Evolutionary conservation across 2,888 invertebrate genomes (phyloP).

Genomic region (Microplitis manilae): DNA sequence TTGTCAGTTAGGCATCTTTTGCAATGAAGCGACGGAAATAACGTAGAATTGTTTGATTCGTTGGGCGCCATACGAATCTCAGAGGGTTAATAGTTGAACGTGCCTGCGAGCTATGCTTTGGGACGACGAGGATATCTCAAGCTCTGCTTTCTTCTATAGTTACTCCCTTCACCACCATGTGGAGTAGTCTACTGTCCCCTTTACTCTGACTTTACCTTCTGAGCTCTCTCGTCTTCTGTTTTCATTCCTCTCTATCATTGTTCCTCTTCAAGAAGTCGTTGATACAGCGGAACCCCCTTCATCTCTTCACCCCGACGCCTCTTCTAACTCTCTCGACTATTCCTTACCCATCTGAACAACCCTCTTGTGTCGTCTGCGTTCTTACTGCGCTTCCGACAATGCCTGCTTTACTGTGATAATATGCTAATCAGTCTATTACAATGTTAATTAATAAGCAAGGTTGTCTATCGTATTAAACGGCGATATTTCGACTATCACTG

Average conservation of each 20-base stretch:
- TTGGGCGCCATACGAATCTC: constrained; percentile 60
- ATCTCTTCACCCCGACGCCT: constrained; percentile 5
- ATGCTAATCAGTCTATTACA: constrained; percentile 63
- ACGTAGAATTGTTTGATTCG: constrained; percentile 49
- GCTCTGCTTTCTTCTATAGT: constrained; percentile 32
- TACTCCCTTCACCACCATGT: constrained; percentile 15
- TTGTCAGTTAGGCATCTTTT: constrained; percentile 18
- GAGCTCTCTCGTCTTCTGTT: constrained; percentile 41
- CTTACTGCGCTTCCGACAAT: constrained; percentile 37
- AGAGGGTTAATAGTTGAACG: constrained; percentile 63
- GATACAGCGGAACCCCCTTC: constrained; percentile 28
- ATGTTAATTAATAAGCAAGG: constrained; percentile 62
- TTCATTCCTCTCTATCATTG: constrained; percentile 53
- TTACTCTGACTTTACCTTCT: neutral
- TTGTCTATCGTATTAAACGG: constrained; percentile 55
- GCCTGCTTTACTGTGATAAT: constrained; percentile 63
- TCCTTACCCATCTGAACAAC: constrained; percentile 22
- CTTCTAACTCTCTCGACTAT: constrained; percentile 28
- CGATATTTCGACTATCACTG: constrained; percentile 33
- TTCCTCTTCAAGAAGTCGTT: constrained; percentile 53
- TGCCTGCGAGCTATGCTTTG: constrained; percentile 56
- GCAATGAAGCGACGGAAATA: constrained; percentile 26
- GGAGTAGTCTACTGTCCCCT: constrained; percentile 36
- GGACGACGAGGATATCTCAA: constrained; percentile 42
- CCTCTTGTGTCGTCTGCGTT: neutral